Base-by-base conservation (phyloP, 2,888 invertebrate genomes). In the Elgonia sp. region DNA sequence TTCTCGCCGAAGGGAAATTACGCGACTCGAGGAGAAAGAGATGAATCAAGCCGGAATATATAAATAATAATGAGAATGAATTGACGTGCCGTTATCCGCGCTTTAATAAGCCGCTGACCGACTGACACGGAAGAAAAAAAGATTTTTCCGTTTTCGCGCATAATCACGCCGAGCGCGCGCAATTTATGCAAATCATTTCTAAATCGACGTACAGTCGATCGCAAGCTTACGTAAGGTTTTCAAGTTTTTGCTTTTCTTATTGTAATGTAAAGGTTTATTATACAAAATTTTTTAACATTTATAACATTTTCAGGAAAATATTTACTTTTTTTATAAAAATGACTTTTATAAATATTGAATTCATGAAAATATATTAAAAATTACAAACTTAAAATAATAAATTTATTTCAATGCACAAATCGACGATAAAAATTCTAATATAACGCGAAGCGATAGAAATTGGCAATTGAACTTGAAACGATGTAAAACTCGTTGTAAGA, bases 61-160 rank as follows among this genome's bases (percentile, higher is more conserved):
- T 90, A 90, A 90, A 91, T 91, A 90, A 89, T 90, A 89, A 91
- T 90, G 89, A 86, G 89, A 90, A 90, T 90, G 89, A 90, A 91
- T 90, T 86, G 87, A 88, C 89, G 84, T 86, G 80, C 73, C 86
- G 85, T 81, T 88, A 80, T 81, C 85, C 80, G 80, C 76, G 75
- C 39, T 84, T 83, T 87, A 87, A 89, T 89, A 89, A 89, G 89
- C 87, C 87, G 73, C 85, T 87, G 82, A 81, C 87, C 84, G 81
- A 84, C 76, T 84, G 81, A 86, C 86, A 77, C 42, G 53, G 77
- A 60, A 83, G 69, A 77, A 87, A 83, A 87, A 80, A 83, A 57
- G 57, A 77, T 83, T 87, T 29, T 79, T 87, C 77, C 65, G 60
- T 87, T 87, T 77, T 62, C 77, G 40, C 77, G 79, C 60, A 80